Evolutionary conservation across 2,888 invertebrate genomes (phyloP).

Genomic region (Timema cristinae): DNA sequence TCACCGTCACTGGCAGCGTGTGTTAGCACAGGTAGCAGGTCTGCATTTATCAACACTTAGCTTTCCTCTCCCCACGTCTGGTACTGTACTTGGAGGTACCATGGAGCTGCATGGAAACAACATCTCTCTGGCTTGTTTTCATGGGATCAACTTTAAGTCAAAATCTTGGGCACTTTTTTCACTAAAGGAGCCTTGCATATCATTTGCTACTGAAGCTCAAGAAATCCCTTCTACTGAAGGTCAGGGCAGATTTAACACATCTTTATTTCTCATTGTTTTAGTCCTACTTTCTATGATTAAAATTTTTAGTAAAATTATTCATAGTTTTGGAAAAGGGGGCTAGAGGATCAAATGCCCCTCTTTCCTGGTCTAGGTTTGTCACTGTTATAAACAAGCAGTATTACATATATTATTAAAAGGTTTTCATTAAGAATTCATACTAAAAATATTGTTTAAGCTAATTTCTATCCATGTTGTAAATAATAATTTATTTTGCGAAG

Average conservation of each 20-base stretch:
- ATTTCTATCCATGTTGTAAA: too few relatives aligned
- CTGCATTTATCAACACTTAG: conserved; percentile 71
- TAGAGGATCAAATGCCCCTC: too few relatives aligned
- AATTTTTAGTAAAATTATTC: too few relatives aligned
- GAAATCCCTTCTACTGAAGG: conserved; percentile 69
- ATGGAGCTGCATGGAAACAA: conserved; percentile 78
- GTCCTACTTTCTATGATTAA: too few relatives aligned
- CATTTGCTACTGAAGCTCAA: conserved; percentile 90
- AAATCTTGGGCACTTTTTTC: conserved; percentile 97
- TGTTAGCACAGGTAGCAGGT: conserved; percentile 74
- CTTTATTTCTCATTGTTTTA: too few relatives aligned
- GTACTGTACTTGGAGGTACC: conserved; percentile 81
- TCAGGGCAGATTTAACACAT: conserved; percentile 42
- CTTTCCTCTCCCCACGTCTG: conserved; percentile 61
- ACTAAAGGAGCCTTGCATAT: conserved; percentile 86
- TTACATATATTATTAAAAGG: too few relatives aligned
- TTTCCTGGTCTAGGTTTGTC: too few relatives aligned
- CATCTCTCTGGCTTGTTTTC: conserved; percentile 93
- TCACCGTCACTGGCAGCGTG: conserved; percentile 94
- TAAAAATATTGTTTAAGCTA: too few relatives aligned
- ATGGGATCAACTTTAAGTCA: conserved; percentile 93
- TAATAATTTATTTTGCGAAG: too few relatives aligned
- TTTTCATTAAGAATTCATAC: too few relatives aligned
- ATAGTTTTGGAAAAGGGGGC: too few relatives aligned
- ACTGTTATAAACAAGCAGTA: too few relatives aligned